A percentile compares a stretch with the other conserved stretches of the same genome.
phyloP scores from a whole-genome alignment of 2,888 invertebrate species.

The Odontothrips loti region DNA sequence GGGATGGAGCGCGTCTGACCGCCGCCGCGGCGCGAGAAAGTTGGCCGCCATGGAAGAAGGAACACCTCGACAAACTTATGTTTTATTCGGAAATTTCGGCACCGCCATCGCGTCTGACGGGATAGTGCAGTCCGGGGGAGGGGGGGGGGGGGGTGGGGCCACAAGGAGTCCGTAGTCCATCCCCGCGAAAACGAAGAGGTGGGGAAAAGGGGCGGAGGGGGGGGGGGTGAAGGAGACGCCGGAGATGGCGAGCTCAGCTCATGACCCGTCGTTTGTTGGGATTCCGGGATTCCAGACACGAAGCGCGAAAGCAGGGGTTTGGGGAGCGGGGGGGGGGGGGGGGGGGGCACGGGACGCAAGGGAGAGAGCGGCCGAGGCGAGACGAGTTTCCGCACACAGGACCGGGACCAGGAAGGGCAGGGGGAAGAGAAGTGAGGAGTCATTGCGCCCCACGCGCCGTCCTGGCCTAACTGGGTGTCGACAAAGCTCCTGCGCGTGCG shows the following conservation, averaged over 20 bases:
- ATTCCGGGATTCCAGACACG: slow-evolving; percentile 20
- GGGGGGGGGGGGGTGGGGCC: no score
- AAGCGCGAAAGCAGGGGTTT: not conserved
- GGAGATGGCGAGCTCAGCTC: not conserved
- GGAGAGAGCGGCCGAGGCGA: not conserved
- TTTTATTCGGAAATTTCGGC: no score
- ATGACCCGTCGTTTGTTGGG: slow-evolving; percentile 7
- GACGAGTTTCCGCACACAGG: no score
- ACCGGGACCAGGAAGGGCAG: not conserved
- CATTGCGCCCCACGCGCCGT: not conserved
- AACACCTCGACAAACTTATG: no score
- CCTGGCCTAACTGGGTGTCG: not conserved
- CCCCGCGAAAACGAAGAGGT: no score
- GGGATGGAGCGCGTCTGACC: no score
- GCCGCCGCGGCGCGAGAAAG: not conserved
- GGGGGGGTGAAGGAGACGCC: no score
- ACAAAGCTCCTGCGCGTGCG: not conserved
- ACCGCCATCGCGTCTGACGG: no score
- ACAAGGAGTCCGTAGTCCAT: no score
- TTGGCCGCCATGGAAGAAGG: not conserved
- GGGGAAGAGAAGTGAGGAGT: not conserved
- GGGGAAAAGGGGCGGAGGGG: no score
- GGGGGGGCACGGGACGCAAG: not conserved
- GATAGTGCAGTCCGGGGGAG: no score
- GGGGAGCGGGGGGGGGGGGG: not conserved